These are phyloP conservation scores for Hippopotamyrus pictus DNA, from an alignment of 2,797 vertebrate genomes.

Conservation along the genomic window DNA sequence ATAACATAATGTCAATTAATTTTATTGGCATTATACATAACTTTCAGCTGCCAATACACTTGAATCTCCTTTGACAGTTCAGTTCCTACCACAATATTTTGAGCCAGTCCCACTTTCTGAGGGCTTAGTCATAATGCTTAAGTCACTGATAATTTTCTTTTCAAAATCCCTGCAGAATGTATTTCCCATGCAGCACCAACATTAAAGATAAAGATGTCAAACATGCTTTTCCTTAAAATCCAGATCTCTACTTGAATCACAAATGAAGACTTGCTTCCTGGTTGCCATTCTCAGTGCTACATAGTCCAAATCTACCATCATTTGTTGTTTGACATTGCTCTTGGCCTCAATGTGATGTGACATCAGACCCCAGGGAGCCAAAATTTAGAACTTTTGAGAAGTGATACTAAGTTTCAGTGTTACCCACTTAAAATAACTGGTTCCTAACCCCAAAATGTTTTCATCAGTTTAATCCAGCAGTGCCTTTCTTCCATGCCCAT, in stretches of 20 bases:
- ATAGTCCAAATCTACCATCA: background rate
- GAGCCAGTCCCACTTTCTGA: background rate
- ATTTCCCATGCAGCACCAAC: background rate
- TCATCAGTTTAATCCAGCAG: background rate
- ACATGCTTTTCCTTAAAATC: background rate
- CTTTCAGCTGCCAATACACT: background rate
- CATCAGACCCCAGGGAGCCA: background rate
- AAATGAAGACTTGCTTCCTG: background rate
- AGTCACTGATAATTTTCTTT: background rate
- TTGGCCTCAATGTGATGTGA: background rate
- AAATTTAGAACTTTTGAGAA: background rate
- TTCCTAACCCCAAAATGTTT: background rate
- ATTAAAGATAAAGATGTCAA: background rate
- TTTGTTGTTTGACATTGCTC: background rate
- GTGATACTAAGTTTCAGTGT: background rate
- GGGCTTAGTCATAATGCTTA: background rate
- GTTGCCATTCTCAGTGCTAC: background rate
- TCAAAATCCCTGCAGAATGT: background rate
- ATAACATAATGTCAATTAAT: slow-evolving; percentile 7
- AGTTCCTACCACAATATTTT: background rate
- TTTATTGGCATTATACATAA: background rate
- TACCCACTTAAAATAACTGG: background rate
- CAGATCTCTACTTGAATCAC: background rate
- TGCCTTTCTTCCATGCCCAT: background rate
- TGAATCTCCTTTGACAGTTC: background rate